Percentiles rank a stretch among this genome's conserved stretches.
Evolutionary conservation across 2,113 vertebrate species (phyloP).

Genomic region (Oostethus manadensis): DNA sequence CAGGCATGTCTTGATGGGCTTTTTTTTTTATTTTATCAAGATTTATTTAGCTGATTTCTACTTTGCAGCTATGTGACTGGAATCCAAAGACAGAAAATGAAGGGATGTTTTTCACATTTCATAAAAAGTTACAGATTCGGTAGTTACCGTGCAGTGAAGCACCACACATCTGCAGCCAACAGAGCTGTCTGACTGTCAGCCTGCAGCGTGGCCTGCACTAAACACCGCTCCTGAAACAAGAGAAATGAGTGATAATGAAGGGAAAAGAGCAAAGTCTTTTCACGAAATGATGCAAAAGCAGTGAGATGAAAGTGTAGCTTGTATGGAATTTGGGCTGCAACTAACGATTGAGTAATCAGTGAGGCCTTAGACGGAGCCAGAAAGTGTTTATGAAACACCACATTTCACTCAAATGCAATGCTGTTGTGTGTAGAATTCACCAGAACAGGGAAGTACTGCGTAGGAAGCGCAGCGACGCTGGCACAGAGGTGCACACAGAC

Average conservation of each 20-base stretch:
- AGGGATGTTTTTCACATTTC: too few relatives aligned
- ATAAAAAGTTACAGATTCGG: neutral
- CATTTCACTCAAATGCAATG: neutral
- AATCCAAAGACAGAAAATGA: too few relatives aligned
- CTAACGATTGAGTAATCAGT: too few relatives aligned
- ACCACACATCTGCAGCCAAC: constrained; percentile 87
- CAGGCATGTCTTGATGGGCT: too few relatives aligned
- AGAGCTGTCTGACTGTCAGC: constrained; percentile 78
- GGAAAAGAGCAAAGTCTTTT: neutral
- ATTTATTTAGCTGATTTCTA: too few relatives aligned
- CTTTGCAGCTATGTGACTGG: too few relatives aligned
- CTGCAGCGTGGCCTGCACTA: constrained; percentile 79
- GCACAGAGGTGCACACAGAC: constrained; percentile 84
- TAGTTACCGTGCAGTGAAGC: constrained; percentile 82
- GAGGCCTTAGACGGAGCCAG: too few relatives aligned
- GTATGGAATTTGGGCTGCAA: neutral
- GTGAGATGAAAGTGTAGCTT: constrained; percentile 5
- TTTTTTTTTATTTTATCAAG: too few relatives aligned
- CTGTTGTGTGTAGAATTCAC: constrained; percentile 64
- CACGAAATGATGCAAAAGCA: neutral
- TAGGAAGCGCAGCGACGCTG: constrained; percentile 76
- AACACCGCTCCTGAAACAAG: constrained; percentile 73
- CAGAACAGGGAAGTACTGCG: constrained; percentile 76
- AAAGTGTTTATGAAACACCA: too few relatives aligned
- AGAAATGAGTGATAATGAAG: neutral